Evolutionary conservation across 2,888 invertebrate genomes (phyloP), one percentile per base, ranked within the genome.

Genomic region (Drosophila setosimentum): DNA sequence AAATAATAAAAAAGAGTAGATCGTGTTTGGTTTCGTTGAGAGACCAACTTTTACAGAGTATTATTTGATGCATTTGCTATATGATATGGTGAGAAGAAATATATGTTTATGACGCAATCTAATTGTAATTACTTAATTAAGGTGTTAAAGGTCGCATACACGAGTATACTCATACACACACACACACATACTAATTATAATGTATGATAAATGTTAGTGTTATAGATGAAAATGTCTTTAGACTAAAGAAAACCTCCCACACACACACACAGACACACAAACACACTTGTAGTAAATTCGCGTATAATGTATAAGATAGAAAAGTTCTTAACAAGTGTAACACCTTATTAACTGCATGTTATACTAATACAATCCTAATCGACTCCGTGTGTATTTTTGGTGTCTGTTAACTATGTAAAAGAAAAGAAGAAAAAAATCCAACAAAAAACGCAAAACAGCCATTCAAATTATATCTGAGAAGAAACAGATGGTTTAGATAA

Each of bases 51-150:
- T 67, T 74, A 85, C 68, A 76, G 68, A 80, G 78, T 75, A 76
- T 81, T 81, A 76, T 75, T 76, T 80, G 27, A 75, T 75, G 33
- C 55, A 80, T 80, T 80, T 79, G 63, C 65, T 53, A 77, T 63
- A 54, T 53, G 77, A 67, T 79, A 55, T 13, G 30, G 42, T 24
- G 30, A 57, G 78, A 78, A 63, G 74, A 37, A 35, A 35, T 53
- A 59, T 76, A 78, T 55, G 84, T 82, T 84, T 66, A 78, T 75
- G 73, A 79, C 60, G 73, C 83, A 85, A 85, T 85, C 70, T 74
- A 85, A 85, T 85, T 85, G 84, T 86, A 86, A 76, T 59, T 68
- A 69, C 48, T 54, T 69, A 67, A 62, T 59, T 67, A 64, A 71
- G 74, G 3, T 76, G 78, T 82, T 77, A 81, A 81, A 70, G 73